Conservation (phyloP, 2,888 invertebrate species). For the Chloromyia formosa region DNA sequence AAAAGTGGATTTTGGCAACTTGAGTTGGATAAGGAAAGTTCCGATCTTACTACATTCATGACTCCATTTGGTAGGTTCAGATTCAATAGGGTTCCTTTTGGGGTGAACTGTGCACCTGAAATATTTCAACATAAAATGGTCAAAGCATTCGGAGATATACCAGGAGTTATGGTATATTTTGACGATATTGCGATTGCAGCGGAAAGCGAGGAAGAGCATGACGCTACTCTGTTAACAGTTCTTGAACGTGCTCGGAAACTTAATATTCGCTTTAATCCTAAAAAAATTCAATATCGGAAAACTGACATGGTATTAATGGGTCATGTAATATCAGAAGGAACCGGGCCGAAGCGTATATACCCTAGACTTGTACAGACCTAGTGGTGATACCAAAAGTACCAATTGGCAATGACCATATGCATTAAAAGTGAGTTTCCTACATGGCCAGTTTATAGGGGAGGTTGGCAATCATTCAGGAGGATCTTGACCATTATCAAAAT, state of each 20-base stretch:
- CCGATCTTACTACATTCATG: constrained; percentile 47
- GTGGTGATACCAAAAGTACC: too few relatives aligned
- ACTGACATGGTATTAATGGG: constrained; percentile 53
- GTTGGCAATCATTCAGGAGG: too few relatives aligned
- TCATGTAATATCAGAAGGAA: constrained; percentile 47
- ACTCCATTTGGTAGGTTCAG: constrained; percentile 47
- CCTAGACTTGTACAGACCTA: too few relatives aligned
- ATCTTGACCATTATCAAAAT: too few relatives aligned
- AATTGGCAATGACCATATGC: too few relatives aligned
- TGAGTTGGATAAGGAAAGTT: constrained; percentile 42
- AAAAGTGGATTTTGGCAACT: constrained; percentile 16
- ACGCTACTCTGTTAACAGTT: constrained; percentile 45
- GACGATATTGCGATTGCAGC: constrained; percentile 56
- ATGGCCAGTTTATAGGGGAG: too few relatives aligned
- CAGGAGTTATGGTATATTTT: constrained; percentile 56
- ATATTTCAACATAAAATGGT: constrained; percentile 55
- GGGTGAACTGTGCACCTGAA: constrained; percentile 10
- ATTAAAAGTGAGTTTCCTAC: too few relatives aligned
- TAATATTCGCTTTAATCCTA: constrained; percentile 52
- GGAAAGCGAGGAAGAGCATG: constrained; percentile 48
- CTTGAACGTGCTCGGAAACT: constrained; percentile 47
- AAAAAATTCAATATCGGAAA: constrained; percentile 53
- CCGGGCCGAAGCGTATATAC: too few relatives aligned
- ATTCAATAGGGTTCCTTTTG: constrained; percentile 44
- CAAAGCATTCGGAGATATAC: constrained; percentile 56